Base-by-base conservation (phyloP, 2,797 vertebrate genomes). In the Periparus ater region DNA sequence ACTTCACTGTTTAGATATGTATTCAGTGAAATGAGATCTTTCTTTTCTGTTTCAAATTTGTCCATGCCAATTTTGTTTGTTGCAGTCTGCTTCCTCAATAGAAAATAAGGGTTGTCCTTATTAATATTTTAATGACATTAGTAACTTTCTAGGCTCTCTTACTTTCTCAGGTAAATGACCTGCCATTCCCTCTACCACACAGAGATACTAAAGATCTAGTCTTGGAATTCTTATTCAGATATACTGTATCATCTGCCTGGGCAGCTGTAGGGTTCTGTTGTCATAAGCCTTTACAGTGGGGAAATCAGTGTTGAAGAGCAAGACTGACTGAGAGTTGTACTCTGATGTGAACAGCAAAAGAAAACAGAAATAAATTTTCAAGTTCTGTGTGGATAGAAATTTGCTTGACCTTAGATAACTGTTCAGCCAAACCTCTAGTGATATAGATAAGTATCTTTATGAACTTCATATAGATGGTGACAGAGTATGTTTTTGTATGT, bases 141-240 rank as follows among this genome's bases (percentile, higher is more conserved):
- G 8, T 63, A 48, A 55, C 7, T 18, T 68, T 15, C 9, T 40
- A 71, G 36, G 11, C 34, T 44, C 73, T 11, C 15, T 81, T 84
- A 29, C 13, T 84, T 91, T 87, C 27, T 36, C 36, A 36, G 36
- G 36, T 70, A 34, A 34, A 32, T 55, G 42, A 73, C n/a, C 32
- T 82, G 17, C 22, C 4, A 9, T 73, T 34, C 5, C 2, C 4
- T 2, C 21, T 34, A 4, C 32, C 16, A 7, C 11, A 7, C 11
- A 34, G 8, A 22, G 17, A 34, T 47, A 26, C 0, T 45, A 38
- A 81, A 71, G 23, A 16, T 79, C 2, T 40, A 12, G 73, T 36
- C 51, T 84, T 72, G 27, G 78, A 57, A 45, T 38, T 53, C 17
- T 50, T 74, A 45, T 1, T 82, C 51, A 70, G 75, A 94, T 66